phyloP scores from a whole-genome alignment of 2,797 vertebrate genomes.

The Loris lydekkerianus region DNA sequence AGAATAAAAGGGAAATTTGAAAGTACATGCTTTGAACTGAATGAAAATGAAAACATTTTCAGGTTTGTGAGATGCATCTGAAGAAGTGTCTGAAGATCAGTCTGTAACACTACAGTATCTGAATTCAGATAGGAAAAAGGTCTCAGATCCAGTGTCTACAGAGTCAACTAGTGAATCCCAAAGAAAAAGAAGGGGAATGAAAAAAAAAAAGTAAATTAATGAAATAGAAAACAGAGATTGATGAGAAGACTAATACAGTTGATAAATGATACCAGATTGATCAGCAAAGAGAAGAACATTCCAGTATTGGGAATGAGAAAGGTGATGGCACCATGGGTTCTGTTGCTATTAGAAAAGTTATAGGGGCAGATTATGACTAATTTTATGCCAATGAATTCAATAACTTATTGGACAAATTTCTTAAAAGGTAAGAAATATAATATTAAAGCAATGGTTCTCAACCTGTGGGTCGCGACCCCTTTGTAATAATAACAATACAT shows the following conservation, averaged over 20 bases:
- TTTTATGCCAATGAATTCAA: not conserved
- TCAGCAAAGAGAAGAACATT: not conserved
- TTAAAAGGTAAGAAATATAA: not conserved
- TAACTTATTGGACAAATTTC: not conserved
- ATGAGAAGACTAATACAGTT: not conserved
- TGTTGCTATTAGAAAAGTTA: not conserved
- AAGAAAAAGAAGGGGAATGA: not conserved
- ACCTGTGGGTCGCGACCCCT: too few relatives aligned
- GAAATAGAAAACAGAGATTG: not conserved
- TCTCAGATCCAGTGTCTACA: not conserved
- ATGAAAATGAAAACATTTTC: not conserved
- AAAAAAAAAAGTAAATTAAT: not conserved
- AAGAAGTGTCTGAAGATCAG: not conserved
- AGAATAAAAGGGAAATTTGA: not conserved
- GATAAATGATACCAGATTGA: not conserved
- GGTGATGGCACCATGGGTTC: not conserved
- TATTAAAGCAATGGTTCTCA: too few relatives aligned
- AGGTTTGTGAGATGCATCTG: not conserved
- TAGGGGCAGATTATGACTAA: not conserved
- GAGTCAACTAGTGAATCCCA: not conserved
- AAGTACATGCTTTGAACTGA: not conserved
- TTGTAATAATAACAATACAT: too few relatives aligned
- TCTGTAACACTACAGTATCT: not conserved
- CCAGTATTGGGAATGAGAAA: not conserved
- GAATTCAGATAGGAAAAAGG: not conserved